These are phyloP conservation scores for Epinephelus malabaricus DNA, from an alignment of 2,797 vertebrate species.

Conservation along the genomic window DNA sequence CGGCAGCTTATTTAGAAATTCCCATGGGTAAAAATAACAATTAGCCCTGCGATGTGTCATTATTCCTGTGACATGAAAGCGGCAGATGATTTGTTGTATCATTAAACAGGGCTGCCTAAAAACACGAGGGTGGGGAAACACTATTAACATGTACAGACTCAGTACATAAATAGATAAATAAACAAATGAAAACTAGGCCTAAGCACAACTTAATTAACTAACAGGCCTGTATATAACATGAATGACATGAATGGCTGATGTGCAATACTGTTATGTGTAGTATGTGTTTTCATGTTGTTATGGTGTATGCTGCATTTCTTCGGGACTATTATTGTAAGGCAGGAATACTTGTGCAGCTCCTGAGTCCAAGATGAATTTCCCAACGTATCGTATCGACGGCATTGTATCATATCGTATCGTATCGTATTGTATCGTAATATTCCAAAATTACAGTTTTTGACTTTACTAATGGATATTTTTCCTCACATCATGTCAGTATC, in stretches of 20 bases:
- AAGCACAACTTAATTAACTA: background rate
- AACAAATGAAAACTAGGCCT: no score
- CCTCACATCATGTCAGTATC: background rate
- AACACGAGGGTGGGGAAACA: background rate
- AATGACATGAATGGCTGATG: no score
- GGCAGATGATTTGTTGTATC: background rate
- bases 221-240: no score
- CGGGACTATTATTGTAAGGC: no score
- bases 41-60: background rate
- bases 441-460: background rate
- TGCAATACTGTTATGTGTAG: no score
- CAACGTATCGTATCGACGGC: no score
- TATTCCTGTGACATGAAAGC: background rate
- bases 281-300: no score
- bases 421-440: no score
- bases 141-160: background rate
- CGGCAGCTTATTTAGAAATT: background rate
- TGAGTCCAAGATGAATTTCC: no score
- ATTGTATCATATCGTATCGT: no score
- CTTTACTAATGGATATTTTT: background rate
- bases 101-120: background rate
- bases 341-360: no score
- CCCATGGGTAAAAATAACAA: slow-evolving; percentile 3
- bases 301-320: no score
- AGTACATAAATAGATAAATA: background rate